Conservation (phyloP, 2,113 vertebrate genomes). For the Furnarius figulus region DNA sequence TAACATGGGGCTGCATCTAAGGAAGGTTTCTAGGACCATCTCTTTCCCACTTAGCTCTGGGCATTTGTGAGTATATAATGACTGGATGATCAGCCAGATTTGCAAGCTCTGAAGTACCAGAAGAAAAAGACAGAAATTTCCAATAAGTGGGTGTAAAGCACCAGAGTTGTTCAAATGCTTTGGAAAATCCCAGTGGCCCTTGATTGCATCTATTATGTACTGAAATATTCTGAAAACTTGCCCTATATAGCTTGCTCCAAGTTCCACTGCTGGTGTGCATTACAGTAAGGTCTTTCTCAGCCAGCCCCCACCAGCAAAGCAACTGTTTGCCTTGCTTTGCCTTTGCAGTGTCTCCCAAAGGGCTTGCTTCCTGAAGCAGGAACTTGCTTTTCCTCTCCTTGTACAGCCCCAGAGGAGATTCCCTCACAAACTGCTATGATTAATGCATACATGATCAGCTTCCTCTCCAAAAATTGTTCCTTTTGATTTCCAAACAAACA, state of each 20-base stretch:
- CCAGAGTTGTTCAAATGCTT: not conserved
- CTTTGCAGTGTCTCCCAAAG: not conserved
- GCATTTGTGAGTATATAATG: not conserved
- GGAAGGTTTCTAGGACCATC: not conserved
- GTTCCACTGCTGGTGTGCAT: not conserved
- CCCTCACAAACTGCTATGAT: not conserved
- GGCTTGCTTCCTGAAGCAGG: not conserved
- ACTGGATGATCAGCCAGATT: not conserved
- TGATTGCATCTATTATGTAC: not conserved
- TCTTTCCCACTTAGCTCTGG: not conserved
- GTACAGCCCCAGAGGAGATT: not conserved
- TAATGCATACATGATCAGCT: not conserved
- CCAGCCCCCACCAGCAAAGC: not conserved
- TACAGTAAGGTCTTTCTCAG: not conserved
- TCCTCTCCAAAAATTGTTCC: not conserved
- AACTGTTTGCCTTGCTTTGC: not conserved
- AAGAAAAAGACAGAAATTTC: not conserved
- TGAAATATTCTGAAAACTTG: not conserved
- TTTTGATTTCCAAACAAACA: conserved; percentile 20
- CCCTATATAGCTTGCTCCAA: not conserved
- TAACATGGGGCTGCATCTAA: not conserved
- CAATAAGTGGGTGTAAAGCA: not conserved
- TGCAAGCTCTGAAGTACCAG: not conserved
- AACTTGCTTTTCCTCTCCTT: not conserved
- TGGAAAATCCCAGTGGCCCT: not conserved